These are phyloP conservation scores for Empis livida DNA, from an alignment of 2,888 invertebrate genomes.

Conservation along the genomic window DNA sequence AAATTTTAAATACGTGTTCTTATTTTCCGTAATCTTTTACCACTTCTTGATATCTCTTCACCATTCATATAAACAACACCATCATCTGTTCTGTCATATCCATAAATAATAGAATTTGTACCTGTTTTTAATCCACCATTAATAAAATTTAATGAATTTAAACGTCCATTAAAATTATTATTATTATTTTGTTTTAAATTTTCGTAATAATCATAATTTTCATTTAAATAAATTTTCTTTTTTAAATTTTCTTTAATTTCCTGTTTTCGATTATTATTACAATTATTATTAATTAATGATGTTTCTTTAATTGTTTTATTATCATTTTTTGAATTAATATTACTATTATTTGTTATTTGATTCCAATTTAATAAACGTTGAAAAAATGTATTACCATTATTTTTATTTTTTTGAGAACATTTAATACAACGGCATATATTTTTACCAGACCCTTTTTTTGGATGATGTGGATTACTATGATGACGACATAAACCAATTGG, in stretches of 20 bases:
- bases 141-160: not conserved
- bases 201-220: not conserved
- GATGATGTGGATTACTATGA: conserved; percentile 16
- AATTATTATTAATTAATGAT: conserved; percentile 5
- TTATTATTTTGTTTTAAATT: too few relatives aligned
- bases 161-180: not conserved
- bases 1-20: not conserved
- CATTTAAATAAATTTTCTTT: not conserved
- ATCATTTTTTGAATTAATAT: conserved; percentile 7
- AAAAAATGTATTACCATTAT: not conserved
- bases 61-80: conserved; percentile 2
- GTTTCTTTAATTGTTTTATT: conserved; percentile 12
- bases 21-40: not conserved
- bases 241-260: not conserved
- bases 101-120: not conserved
- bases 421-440: conserved; percentile 4
- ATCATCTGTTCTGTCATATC: conserved; percentile 1
- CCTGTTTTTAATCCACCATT: not conserved
- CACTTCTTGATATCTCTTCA: conserved; percentile 1
- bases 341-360: not conserved
- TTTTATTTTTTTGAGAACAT: conserved; percentile 4
- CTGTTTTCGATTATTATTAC: not conserved
- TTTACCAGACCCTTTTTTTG: conserved; percentile 6
- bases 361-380: not conserved
- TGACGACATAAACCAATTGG: conserved; percentile 33